Conservation (phyloP, 30 jellyfish, hydroid and myxozoan genomes). For the Aurelia aurita complex sp. Pacific region DNA sequence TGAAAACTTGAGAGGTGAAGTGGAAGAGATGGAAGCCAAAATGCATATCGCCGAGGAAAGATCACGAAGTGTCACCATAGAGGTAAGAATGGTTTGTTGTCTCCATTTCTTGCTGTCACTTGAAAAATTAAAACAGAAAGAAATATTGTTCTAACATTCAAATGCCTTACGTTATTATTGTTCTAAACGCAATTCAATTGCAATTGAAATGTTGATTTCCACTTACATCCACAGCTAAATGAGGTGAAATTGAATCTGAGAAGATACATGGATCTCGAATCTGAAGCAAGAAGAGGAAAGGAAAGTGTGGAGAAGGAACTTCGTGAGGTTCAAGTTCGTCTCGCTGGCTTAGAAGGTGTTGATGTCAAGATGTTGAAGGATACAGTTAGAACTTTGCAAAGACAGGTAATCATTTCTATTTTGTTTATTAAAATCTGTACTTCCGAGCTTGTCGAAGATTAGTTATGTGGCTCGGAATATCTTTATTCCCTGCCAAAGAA, state of each 20-base stretch:
- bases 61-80: slow-evolving; percentile 32
- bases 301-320: slow-evolving; percentile 62
- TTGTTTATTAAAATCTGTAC: no score
- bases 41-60: slow-evolving; percentile 49
- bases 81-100: slow-evolving; percentile 2
- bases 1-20: slow-evolving; percentile 50
- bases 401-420: slow-evolving; percentile 22
- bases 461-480: no score
- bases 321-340: slow-evolving; percentile 60
- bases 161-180: no score
- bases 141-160: no score
- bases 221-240: slow-evolving; percentile 24
- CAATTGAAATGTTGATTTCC: background rate
- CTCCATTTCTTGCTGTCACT: no score
- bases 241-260: slow-evolving; percentile 43
- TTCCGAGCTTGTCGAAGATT: no score
- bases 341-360: slow-evolving; percentile 65
- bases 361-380: slow-evolving; percentile 60
- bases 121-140: no score
- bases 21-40: slow-evolving; percentile 55
- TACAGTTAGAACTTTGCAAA: slow-evolving; percentile 42
- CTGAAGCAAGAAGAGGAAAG: slow-evolving; percentile 37
- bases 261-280: slow-evolving; percentile 63
- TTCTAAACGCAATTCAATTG: no score
- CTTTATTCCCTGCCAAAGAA: no score